Conservation (phyloP, 30 jellyfish, hydroid and myxozoan genomes). For the Aurelia sp. region DNA sequence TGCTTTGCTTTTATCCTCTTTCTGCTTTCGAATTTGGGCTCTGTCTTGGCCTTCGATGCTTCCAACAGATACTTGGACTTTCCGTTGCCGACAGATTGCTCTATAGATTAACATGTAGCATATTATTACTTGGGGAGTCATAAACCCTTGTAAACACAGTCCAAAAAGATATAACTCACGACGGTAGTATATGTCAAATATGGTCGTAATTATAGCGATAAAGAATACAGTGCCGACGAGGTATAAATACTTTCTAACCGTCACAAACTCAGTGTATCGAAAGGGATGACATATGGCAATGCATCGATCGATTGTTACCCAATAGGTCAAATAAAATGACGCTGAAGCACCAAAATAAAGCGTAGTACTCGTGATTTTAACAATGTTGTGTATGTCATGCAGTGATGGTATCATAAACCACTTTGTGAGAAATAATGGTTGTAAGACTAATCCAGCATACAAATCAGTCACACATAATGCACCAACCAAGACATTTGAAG, state of each 20-base stretch:
- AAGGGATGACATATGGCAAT: constrained; percentile 22
- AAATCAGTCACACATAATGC: too few relatives aligned
- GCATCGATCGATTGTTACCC: constrained; percentile 15
- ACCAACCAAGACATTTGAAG: too few relatives aligned
- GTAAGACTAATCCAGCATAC: neutral
- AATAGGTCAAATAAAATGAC: neutral
- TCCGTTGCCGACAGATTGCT: constrained; percentile 9
- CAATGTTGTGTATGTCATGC: neutral
- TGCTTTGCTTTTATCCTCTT: constrained; percentile 7
- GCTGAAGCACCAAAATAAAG: too few relatives aligned
- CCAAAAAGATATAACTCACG: too few relatives aligned
- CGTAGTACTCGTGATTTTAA: neutral
- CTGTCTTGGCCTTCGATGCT: neutral
- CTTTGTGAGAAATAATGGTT: neutral
- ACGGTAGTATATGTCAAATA: too few relatives aligned
- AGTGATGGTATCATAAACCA: neutral
- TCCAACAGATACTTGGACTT: neutral
- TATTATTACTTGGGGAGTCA: neutral
- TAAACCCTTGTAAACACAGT: neutral
- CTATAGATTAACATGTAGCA: constrained; percentile 2
- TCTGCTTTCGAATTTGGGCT: neutral
- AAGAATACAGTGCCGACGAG: too few relatives aligned
- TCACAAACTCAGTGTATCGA: neutral
- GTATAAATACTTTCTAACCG: neutral
- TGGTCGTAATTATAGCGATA: too few relatives aligned